Evolutionary conservation across 1,140 invertebrate genomes (phyloP).

Genomic region (Hermetia illucens): DNA sequence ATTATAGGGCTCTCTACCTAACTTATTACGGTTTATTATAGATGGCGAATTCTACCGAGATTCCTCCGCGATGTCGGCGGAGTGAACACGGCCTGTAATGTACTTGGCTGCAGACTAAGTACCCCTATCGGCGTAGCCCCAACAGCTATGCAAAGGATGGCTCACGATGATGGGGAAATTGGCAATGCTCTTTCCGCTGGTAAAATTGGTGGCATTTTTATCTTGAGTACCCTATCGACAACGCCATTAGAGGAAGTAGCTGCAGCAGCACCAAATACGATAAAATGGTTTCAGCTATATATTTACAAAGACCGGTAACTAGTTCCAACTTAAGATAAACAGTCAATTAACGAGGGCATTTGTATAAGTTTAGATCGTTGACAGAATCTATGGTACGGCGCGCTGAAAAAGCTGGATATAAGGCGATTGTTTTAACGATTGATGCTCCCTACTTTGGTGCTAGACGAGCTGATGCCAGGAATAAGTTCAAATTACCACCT

Average conservation of each 20-base stretch:
- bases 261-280: constrained; percentile 50
- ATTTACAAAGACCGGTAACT: constrained; percentile 48
- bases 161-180: constrained; percentile 77
- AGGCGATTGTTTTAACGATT: constrained; percentile 79
- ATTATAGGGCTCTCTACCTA: neutral
- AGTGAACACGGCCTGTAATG: constrained; percentile 43
- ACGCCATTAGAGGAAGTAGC: constrained; percentile 80
- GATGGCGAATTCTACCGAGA: constrained; percentile 55
- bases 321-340: too few relatives aligned
- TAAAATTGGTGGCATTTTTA: constrained; percentile 57
- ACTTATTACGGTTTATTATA: constrained; percentile 43
- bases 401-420: constrained; percentile 73
- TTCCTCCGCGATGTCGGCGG: constrained; percentile 61
- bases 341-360: too few relatives aligned
- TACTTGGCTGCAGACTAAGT: constrained; percentile 51
- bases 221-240: constrained; percentile 75
- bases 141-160: constrained; percentile 88
- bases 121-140: constrained; percentile 82
- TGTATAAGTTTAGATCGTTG: constrained; percentile 38
- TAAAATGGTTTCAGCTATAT: constrained; percentile 86
- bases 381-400: constrained; percentile 58
- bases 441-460: constrained; percentile 79
- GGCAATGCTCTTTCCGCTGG: constrained; percentile 70
- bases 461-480: constrained; percentile 62
- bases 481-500: constrained; percentile 68